Evolutionary conservation across 2,113 vertebrate species (phyloP).

Genomic region (Crotophaga sulcirostris): DNA sequence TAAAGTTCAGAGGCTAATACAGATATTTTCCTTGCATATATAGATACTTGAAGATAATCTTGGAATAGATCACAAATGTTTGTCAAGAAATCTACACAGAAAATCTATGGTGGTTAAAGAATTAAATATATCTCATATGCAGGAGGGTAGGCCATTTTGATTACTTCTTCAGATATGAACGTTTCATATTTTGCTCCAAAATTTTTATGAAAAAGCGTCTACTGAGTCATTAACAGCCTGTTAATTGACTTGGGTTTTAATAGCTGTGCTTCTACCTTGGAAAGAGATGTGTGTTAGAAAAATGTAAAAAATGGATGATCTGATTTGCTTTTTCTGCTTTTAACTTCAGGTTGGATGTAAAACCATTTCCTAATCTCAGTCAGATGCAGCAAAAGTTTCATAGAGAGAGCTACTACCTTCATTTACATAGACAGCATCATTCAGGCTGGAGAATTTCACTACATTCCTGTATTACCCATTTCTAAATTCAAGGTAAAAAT

Average conservation of each 20-base stretch:
- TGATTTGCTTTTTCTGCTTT: neutral
- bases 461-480: neutral
- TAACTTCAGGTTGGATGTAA: neutral
- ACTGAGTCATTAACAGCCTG: neutral
- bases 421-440: accelerated
- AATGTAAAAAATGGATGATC: neutral
- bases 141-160: neutral
- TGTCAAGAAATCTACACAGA: neutral
- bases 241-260: neutral
- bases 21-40: neutral
- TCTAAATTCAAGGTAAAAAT: neutral
- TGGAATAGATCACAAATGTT: neutral
- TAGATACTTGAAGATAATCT: neutral
- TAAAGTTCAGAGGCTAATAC: neutral
- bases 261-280: neutral
- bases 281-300: neutral
- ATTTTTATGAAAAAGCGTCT: neutral
- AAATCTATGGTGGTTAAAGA: neutral
- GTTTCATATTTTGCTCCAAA: neutral
- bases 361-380: neutral
- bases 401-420: neutral
- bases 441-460: neutral
- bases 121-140: neutral
- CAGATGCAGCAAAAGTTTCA: neutral
- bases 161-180: neutral